phyloP scores from a whole-genome alignment of 2,797 vertebrate genomes.

The Aselliscus stoliczkanus region DNA sequence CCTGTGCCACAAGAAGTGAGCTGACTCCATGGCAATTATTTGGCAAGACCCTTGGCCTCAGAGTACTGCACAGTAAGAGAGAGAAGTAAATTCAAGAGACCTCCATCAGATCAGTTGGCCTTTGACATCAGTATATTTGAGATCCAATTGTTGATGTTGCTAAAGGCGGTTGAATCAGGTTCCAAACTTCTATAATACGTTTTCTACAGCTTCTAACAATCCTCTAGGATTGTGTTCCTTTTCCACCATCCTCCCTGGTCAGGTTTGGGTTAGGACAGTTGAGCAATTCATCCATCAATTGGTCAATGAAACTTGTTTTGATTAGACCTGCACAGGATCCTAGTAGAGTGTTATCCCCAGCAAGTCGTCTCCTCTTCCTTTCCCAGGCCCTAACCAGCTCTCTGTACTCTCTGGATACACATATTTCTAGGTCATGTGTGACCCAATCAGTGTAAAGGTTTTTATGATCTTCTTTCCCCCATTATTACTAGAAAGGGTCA shows the following conservation, averaged over 20 bases:
- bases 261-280: not conserved
- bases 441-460: not conserved
- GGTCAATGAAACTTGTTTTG: not conserved
- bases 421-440: not conserved
- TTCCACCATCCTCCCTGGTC: not conserved
- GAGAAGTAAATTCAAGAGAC: not conserved
- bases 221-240: not conserved
- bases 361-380: not conserved
- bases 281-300: not conserved
- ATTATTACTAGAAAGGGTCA: not conserved
- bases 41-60: not conserved
- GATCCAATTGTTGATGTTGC: not conserved
- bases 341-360: not conserved
- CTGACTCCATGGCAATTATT: not conserved
- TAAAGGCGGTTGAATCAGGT: not conserved
- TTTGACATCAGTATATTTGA: not conserved
- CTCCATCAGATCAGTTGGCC: not conserved
- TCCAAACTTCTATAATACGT: not conserved
- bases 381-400: not conserved
- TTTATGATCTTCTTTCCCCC: not conserved
- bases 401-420: not conserved
- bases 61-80: not conserved
- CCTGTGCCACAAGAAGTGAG: not conserved
- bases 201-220: not conserved
- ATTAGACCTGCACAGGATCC: not conserved